phyloP scores from a whole-genome alignment of 2,113 vertebrate genomes.

The Corydoras sp. region DNA sequence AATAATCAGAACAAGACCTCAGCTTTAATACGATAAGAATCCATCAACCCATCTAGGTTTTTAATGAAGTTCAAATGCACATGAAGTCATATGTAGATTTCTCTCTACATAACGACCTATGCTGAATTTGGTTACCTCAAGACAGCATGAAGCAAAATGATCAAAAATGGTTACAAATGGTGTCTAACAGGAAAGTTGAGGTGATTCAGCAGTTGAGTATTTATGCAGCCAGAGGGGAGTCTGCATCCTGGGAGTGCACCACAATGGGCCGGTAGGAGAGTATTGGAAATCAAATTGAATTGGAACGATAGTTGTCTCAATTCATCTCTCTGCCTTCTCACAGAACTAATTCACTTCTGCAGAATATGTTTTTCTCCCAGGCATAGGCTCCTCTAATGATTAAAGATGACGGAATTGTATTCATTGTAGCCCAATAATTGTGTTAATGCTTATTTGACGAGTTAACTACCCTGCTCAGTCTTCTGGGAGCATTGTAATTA shows the following conservation, averaged over 20 bases:
- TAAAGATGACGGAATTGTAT: conserved; percentile 76
- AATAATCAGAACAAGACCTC: conserved; percentile 36
- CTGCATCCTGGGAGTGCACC: not conserved
- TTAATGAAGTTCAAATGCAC: not conserved
- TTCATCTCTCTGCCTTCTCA: conserved; percentile 6
- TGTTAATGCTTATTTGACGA: conserved; percentile 72
- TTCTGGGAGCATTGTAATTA: conserved; percentile 70
- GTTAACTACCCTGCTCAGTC: conserved; percentile 70
- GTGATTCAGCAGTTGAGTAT: conserved; percentile 23
- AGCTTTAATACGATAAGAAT: not conserved
- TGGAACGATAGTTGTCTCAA: conserved; percentile 16
- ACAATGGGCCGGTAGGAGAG: not conserved
- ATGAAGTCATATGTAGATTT: not conserved
- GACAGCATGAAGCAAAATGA: not conserved
- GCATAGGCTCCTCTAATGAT: conserved; percentile 68
- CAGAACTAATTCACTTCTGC: conserved; percentile 17
- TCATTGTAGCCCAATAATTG: conserved; percentile 76
- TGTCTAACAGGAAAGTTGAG: not conserved
- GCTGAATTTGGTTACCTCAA: conserved; percentile 9
- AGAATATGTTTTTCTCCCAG: conserved; percentile 64
- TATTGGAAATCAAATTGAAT: conserved; percentile 9
- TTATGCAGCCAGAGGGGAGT: not conserved
- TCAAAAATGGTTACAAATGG: conserved; percentile 11
- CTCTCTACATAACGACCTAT: not conserved
- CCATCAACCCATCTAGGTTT: not conserved